Evolutionary conservation across 1,140 invertebrate species (phyloP), one percentile per base, ranked within the genome.

Genomic region (Stegodyphus mimosarum): DNA sequence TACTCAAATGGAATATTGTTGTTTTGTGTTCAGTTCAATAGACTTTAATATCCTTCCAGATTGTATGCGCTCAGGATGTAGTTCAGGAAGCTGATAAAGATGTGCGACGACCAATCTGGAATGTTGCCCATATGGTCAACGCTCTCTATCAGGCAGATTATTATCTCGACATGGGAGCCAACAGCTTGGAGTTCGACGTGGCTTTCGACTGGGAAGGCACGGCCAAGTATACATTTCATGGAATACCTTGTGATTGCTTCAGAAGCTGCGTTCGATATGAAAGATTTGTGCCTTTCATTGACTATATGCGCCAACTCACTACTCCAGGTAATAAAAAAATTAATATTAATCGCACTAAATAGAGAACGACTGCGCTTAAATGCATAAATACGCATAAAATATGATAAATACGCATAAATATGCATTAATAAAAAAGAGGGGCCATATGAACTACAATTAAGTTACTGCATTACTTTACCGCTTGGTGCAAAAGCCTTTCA

Each of bases 121-220:
- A 87, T 52, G 87, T 89, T 13, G 88, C 85, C 18, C 88, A 89
- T 55, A 89, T 89, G 88, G 88, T 88, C 0, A 89, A 89, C 69
- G 87, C 88, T 11, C 72, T 89, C 11, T 73, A 76, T n/a, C 87
- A 89, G 63, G 69, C 88, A 13, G 73, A 88, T 50, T 17, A 86
- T 11, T 88, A 87, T 55, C 51, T 89, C 10, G 60, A 55, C 7
- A 60, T 51, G 6, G 88, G 88, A 60, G 88, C 88, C 0, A 89
- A 89, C 55, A 87, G 84, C 18, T 55, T 89, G 15, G 88, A 89
- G 75, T 78, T 88, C 3, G 88, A 89, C 74, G 72, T 89, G 7
- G 53, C 55, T n/a, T 89, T 89, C 67, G 55, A 86, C n/a, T 17
- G 9, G 1, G 77, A 88, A 48, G 88, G 88, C 15, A 73, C 74